Conservation (phyloP, 2,113 vertebrate genomes). For the Semicossyphus pulcher region DNA sequence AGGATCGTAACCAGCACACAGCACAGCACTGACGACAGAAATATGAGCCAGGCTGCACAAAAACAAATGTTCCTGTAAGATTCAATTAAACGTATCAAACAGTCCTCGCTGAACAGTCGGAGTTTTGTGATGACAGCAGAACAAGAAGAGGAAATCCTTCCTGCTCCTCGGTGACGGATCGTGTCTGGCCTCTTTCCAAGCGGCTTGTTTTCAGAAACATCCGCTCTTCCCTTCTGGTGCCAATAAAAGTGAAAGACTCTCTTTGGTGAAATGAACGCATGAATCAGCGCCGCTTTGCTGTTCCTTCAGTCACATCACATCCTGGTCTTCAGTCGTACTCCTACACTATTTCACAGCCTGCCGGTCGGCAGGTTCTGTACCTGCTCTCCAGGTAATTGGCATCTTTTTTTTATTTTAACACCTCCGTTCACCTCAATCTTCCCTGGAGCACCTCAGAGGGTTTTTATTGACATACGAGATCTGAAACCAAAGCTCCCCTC, state of each 20-base stretch:
- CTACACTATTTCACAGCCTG: slow-evolving; percentile 23
- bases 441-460: slow-evolving; percentile 15
- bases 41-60: not conserved
- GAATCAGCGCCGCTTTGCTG: slow-evolving; percentile 2
- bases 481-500: slow-evolving; percentile 37
- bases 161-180: not conserved
- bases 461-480: slow-evolving; percentile 45
- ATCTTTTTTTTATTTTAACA: slow-evolving; percentile 10
- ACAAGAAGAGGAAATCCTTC: not conserved
- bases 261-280: slow-evolving; percentile 2
- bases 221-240: not conserved
- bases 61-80: not conserved
- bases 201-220: not conserved
- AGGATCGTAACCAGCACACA: not conserved
- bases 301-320: not conserved
- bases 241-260: not conserved
- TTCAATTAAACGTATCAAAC: not conserved
- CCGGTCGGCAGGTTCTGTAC: not conserved
- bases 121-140: not conserved
- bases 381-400: slow-evolving; percentile 49
- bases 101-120: too few species aligned
- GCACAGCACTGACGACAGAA: not conserved
- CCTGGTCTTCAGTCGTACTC: slow-evolving; percentile 4
- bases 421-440: slow-evolving; percentile 36
- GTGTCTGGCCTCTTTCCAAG: not conserved